Evolutionary conservation across 2,888 invertebrate species (phyloP).

Genomic region (Papilio elwesi): DNA sequence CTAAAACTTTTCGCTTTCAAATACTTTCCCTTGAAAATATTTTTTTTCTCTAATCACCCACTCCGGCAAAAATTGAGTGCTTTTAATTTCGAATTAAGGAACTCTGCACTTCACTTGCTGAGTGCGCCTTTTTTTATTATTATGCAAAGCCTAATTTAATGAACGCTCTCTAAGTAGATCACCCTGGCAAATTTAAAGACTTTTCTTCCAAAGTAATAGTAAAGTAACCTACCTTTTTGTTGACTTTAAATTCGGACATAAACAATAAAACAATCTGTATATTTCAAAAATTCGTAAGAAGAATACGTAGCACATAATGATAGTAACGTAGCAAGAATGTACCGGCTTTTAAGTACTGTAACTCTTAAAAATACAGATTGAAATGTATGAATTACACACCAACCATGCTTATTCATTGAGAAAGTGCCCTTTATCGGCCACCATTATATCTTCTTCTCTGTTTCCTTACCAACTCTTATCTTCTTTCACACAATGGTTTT

Average conservation of each 20-base stretch:
- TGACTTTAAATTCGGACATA: neutral
- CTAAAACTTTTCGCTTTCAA: neutral
- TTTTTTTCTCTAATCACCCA: slow-evolving; percentile 50
- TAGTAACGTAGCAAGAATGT: no score
- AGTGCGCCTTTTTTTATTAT: slow-evolving; percentile 65
- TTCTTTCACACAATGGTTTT: no score
- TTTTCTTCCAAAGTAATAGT: slow-evolving; percentile 11
- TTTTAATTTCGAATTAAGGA: slow-evolving; percentile 74
- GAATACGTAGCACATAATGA: no score
- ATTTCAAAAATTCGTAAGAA: no score
- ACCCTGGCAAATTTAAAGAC: slow-evolving; percentile 10
- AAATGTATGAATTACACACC: no score
- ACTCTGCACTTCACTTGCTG: slow-evolving; percentile 63
- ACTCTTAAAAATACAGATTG: no score
- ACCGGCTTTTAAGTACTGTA: no score
- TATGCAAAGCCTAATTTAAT: slow-evolving; percentile 79
- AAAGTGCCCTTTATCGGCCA: no score
- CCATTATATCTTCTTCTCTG: no score
- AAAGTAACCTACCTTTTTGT: slow-evolving; percentile 1
- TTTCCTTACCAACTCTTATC: no score
- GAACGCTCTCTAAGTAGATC: slow-evolving; percentile 55
- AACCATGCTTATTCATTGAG: no score
- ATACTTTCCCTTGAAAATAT: neutral
- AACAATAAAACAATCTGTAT: neutral
- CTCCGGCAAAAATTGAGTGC: slow-evolving; percentile 66